Percentiles rank a stretch among this genome's conserved stretches.
Conservation (phyloP, 2,797 vertebrate genomes). For the Pygocentrus nattereri region DNA sequence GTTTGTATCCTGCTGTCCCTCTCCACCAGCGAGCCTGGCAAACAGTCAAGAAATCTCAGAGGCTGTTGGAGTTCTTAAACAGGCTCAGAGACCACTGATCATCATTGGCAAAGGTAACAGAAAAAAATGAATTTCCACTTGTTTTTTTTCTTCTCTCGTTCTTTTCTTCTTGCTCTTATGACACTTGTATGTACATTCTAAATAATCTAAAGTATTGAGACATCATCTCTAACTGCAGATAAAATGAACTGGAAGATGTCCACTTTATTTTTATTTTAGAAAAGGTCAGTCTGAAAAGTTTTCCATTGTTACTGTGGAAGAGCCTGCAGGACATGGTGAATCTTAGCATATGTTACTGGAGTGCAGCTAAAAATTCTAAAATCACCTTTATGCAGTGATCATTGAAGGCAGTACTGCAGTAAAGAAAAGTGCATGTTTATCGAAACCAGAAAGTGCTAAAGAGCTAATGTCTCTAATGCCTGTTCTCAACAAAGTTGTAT, state of each 20-base stretch:
- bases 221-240: neutral
- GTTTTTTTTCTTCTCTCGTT: too few species aligned
- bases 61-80: conserved; percentile 79
- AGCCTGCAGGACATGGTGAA: neutral
- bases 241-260: too few species aligned
- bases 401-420: neutral
- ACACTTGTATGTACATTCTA: neutral
- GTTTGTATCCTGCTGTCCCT: conserved; percentile 80
- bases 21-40: conserved; percentile 85
- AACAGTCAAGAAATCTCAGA: conserved; percentile 72
- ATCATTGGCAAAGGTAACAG: conserved; percentile 93
- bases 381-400: neutral
- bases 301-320: neutral
- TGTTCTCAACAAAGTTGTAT: too few species aligned
- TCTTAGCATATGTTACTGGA: too few species aligned
- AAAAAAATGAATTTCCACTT: neutral
- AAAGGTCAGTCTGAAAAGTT: too few species aligned
- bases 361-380: neutral
- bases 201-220: neutral
- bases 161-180: too few species aligned
- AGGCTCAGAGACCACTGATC: conserved; percentile 86
- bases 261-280: too few species aligned
- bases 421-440: neutral
- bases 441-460: neutral
- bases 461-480: too few species aligned